Percentiles rank a stretch among this genome's conserved stretches.
phyloP scores from a whole-genome alignment of 2,797 vertebrate species.

The Bovichtus diacanthus region DNA sequence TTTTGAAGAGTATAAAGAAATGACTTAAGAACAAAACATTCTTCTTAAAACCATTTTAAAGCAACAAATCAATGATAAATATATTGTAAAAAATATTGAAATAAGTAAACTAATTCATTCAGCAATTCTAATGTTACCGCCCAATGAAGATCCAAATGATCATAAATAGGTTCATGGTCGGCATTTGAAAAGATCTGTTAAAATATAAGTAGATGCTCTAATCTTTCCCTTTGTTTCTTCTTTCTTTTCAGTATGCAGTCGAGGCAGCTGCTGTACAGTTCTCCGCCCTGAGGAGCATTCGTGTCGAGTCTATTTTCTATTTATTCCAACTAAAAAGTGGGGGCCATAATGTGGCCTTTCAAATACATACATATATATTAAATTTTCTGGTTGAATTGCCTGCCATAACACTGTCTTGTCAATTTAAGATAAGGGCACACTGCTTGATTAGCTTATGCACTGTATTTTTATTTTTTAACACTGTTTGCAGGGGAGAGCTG shows the following conservation, averaged over 20 bases:
- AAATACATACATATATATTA: neutral
- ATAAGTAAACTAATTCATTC: neutral
- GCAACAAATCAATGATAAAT: neutral
- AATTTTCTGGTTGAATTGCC: neutral
- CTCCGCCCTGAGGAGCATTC: neutral
- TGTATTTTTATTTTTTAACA: constrained; percentile 4
- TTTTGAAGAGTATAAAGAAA: neutral
- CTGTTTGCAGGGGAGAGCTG: neutral
- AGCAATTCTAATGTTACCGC: neutral
- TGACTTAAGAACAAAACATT: neutral
- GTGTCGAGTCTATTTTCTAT: constrained; percentile 2
- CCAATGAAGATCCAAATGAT: neutral
- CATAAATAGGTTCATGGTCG: neutral
- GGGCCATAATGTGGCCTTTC: neutral
- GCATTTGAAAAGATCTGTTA: neutral
- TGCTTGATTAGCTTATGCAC: neutral
- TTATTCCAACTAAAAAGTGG: constrained; percentile 2
- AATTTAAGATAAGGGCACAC: constrained; percentile 5
- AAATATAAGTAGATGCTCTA: neutral
- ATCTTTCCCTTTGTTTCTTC: neutral
- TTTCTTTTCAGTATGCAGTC: constrained; percentile 1
- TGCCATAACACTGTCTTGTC: neutral
- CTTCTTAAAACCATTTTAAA: neutral
- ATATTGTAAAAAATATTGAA: neutral
- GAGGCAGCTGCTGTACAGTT: constrained; percentile 20